Evolutionary conservation across 1,140 invertebrate genomes (phyloP).

Genomic region (Brachionus manjavacas): DNA sequence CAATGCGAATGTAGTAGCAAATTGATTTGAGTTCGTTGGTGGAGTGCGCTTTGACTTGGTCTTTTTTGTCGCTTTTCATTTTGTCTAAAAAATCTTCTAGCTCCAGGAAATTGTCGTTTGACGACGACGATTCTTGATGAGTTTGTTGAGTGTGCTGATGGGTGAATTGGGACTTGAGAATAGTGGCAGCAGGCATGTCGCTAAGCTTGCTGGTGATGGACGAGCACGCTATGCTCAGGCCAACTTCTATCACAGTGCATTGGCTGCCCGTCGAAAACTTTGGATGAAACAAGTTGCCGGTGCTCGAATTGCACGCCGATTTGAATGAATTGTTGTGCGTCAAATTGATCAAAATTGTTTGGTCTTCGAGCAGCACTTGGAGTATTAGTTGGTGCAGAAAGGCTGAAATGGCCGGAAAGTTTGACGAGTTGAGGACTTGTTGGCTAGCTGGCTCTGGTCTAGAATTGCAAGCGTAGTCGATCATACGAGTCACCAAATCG

Average conservation of each 20-base stretch:
- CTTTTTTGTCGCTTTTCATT: too few relatives aligned
- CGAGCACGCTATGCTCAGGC: conserved; percentile 49
- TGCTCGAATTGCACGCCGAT: conserved; percentile 39
- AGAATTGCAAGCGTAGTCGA: conserved; percentile 23
- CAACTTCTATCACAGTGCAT: conserved; percentile 41
- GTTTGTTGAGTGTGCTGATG: too few relatives aligned
- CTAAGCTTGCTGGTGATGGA: not conserved
- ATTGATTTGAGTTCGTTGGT: too few relatives aligned
- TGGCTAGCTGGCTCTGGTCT: too few relatives aligned
- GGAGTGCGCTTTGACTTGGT: too few relatives aligned
- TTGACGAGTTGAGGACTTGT: too few relatives aligned
- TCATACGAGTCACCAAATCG: conserved; percentile 8
- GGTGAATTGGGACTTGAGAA: too few relatives aligned
- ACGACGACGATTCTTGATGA: too few relatives aligned
- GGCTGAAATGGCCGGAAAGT: conserved; percentile 66
- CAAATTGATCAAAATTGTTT: conserved; percentile 69
- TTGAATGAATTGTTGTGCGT: conserved; percentile 50
- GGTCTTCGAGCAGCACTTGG: conserved; percentile 76
- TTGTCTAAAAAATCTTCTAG: too few relatives aligned
- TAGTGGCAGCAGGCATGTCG: not conserved
- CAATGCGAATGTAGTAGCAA: too few relatives aligned
- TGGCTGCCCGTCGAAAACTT: conserved; percentile 37
- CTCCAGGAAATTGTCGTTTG: too few relatives aligned
- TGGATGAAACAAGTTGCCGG: conserved; percentile 44
- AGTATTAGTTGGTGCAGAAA: conserved; percentile 78